Percentiles rank a stretch among this genome's conserved stretches.
Evolutionary conservation across 1,140 invertebrate genomes (phyloP).

Genomic region (Drosophila hydei): DNA sequence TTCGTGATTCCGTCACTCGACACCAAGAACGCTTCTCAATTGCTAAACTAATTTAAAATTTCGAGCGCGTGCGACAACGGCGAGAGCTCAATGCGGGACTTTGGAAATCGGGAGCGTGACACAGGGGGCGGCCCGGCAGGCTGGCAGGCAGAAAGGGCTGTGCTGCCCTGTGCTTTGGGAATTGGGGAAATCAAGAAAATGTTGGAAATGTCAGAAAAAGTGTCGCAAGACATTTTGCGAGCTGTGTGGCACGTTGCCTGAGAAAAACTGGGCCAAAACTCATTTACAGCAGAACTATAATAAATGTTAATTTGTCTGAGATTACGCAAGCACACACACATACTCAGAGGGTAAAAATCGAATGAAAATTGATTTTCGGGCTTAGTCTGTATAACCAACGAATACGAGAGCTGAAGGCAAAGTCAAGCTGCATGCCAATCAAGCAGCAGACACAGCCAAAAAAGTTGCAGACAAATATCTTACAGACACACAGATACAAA

Average conservation of each 20-base stretch:
- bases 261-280: constrained; percentile 55
- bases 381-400: constrained; percentile 21
- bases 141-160: constrained; percentile 21
- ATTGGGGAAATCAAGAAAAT: constrained; percentile 40
- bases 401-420: constrained; percentile 13
- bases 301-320: constrained; percentile 73
- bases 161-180: constrained; percentile 49
- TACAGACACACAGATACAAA: constrained; percentile 45
- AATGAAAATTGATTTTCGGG: constrained; percentile 70
- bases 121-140: constrained; percentile 13
- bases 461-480: constrained; percentile 70
- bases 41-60: constrained; percentile 79
- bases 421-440: constrained; percentile 44
- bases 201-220: constrained; percentile 23
- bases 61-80: constrained; percentile 60
- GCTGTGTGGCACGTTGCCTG: constrained; percentile 3
- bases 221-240: constrained; percentile 44
- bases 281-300: constrained; percentile 57
- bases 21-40: constrained; percentile 64
- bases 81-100: constrained; percentile 23
- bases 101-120: constrained; percentile 59
- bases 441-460: constrained; percentile 57
- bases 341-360: constrained; percentile 40
- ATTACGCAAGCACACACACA: constrained; percentile 48
- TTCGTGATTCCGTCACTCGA: constrained; percentile 52